These are phyloP conservation scores for Pygoscelis adeliae DNA, from an alignment of 2,113 vertebrate species.

Conservation along the genomic window DNA sequence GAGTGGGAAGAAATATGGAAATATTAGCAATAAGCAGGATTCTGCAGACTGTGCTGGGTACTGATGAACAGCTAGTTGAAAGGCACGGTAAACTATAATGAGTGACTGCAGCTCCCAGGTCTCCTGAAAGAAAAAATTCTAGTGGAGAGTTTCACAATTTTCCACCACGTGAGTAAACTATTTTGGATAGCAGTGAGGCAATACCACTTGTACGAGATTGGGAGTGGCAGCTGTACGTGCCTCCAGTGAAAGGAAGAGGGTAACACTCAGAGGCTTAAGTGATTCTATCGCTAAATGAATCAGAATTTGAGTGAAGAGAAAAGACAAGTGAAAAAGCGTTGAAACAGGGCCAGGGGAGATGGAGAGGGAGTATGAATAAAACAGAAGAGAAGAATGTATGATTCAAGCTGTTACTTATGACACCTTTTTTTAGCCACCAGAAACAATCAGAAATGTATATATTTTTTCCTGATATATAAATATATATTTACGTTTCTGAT, in stretches of 20 bases:
- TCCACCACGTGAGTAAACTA: slow-evolving; percentile 15
- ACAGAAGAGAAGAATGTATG: not conserved
- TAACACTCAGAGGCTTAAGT: not conserved
- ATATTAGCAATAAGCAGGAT: not conserved
- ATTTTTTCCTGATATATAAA: not conserved
- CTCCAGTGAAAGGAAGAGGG: slow-evolving; percentile 28
- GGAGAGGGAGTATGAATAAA: not conserved
- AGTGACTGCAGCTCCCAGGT: not conserved
- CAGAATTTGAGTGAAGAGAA: slow-evolving; percentile 4
- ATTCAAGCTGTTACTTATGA: not conserved
- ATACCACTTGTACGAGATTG: not conserved
- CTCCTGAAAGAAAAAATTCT: not conserved
- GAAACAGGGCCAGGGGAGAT: not conserved
- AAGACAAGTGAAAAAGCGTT: not conserved
- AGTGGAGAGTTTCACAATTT: slow-evolving; percentile 46
- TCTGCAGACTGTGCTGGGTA: not conserved
- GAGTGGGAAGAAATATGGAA: not conserved
- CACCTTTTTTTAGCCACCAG: not conserved
- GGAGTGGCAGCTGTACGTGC: not conserved
- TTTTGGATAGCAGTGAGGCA: slow-evolving; percentile 45
- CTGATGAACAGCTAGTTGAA: not conserved
- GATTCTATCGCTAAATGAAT: not conserved
- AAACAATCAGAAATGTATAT: not conserved
- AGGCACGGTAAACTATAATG: not conserved
- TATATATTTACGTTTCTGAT: too few relatives aligned